Percentiles rank a stretch among this genome's conserved stretches.
Conservation (phyloP, 2,888 invertebrate species). For the Neoitamus cyanurus region DNA sequence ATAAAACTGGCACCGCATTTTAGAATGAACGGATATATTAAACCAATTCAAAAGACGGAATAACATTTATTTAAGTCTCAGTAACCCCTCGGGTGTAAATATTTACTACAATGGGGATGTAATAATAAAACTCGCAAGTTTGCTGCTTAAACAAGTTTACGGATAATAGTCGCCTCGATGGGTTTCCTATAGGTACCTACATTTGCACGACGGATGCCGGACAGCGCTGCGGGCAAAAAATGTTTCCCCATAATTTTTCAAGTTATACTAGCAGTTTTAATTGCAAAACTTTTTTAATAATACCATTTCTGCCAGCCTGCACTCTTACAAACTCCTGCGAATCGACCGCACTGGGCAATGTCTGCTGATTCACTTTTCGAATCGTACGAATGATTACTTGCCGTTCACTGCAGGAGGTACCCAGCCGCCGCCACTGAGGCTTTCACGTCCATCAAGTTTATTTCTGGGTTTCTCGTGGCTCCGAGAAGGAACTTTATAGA, state of each 20-base stretch:
- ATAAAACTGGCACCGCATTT: too few relatives aligned
- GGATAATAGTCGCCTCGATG: constrained; percentile 10
- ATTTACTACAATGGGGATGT: background rate
- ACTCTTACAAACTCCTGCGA: constrained; percentile 31
- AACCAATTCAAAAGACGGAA: background rate
- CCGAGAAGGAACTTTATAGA: background rate
- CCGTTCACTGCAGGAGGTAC: background rate
- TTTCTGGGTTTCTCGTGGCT: background rate
- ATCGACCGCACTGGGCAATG: constrained; percentile 32
- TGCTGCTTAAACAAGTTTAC: constrained; percentile 32
- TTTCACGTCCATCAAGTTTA: constrained; percentile 20
- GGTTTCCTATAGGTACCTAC: constrained; percentile 5
- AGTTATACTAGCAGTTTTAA: constrained; percentile 48
- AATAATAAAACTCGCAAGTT: background rate
- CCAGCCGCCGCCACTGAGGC: background rate
- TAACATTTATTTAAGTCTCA: background rate
- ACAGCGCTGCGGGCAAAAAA: constrained; percentile 16
- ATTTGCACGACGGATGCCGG: background rate
- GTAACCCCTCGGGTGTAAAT: background rate
- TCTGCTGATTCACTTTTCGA: constrained; percentile 46
- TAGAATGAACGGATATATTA: too few relatives aligned
- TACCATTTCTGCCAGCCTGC: constrained; percentile 42
- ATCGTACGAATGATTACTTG: constrained; percentile 34
- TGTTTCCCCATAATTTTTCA: constrained; percentile 39
- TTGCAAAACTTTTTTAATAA: constrained; percentile 53